Evolutionary conservation across 2,113 vertebrate genomes (phyloP).

Genomic region (Strix uralensis): DNA sequence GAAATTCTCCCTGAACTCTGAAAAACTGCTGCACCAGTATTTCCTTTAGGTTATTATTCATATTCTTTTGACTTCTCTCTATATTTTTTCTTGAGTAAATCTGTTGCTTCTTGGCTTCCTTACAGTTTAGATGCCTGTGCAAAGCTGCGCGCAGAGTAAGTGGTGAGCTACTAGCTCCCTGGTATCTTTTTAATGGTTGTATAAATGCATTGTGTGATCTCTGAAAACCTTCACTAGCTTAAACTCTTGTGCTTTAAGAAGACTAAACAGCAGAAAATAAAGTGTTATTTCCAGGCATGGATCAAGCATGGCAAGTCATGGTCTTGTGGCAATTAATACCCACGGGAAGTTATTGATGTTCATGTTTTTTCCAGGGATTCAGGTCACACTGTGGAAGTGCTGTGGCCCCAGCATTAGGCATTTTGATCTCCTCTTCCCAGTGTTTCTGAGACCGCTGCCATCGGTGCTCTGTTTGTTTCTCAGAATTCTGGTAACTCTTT

Average conservation of each 20-base stretch:
- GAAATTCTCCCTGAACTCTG: background rate
- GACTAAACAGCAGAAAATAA: background rate
- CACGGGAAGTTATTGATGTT: background rate
- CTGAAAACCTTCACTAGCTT: background rate
- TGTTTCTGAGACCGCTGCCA: fast-evolving
- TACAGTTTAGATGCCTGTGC: background rate
- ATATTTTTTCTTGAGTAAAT: background rate
- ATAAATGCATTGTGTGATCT: background rate
- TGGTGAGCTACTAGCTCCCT: background rate
- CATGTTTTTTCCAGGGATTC: background rate
- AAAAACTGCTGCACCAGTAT: background rate
- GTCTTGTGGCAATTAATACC: background rate
- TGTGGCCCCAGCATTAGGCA: fast-evolving
- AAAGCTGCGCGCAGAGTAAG: background rate
- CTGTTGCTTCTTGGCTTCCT: background rate
- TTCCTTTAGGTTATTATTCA: background rate
- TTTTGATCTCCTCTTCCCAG: background rate
- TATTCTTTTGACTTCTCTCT: background rate
- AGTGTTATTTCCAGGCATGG: background rate
- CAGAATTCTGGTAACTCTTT: background rate
- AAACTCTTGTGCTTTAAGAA: background rate
- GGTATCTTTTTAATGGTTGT: background rate
- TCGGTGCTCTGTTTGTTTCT: background rate
- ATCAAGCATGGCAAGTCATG: fast-evolving
- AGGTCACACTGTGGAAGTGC: background rate